Base-by-base conservation (phyloP, 2,888 invertebrate genomes). In the Perdita meconis region DNA sequence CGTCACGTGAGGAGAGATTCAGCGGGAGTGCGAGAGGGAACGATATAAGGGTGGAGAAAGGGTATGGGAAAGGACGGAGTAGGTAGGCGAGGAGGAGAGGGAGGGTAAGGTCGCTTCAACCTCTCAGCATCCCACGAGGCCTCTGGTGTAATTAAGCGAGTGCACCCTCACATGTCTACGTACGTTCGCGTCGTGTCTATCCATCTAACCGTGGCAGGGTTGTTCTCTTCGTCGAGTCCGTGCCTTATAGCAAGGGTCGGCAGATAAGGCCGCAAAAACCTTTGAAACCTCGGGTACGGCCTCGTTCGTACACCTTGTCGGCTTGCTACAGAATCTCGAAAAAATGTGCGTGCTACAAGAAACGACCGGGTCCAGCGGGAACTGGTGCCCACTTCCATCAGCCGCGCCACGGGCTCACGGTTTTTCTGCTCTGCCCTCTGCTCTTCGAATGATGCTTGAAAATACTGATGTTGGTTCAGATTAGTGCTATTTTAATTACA, bases 101-200 rank as follows among this genome's bases (percentile, higher is more conserved):
- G 75, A 84, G 88, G 86, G 87, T 89, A 90, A 90, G 90, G 90
- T 89, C 89, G 88, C 88, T 87, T 86, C 84, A 90, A 89, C 89
- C 90, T 90, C 89, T 87, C 88, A 86, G 87, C 85, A 87, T 91
- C 92, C 92, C 91, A 88, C 86, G 92, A 90, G 92, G 88, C 86
- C 87, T 85, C 87, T 87, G 89, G 90, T 92, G 92, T 92, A 92
- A 92, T 92, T 92, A 92, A 92, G 92, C 92, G 92, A 92, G 91
- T 92, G 92, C 92, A 91, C 90, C 89, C 91, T 88, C 91, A 91
- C 91, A 91, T 90, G 91, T 90, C 90, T 90, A 90, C 89, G 89
- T 91, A 91, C 88, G 89, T 85, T 90, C 90, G 84, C 90, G 87
- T 88, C 88, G 86, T 87, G 86, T 89, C 90, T 90, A 91, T 91